Conservation (phyloP, 2,888 invertebrate genomes). For the Heliothis peltigera region DNA sequence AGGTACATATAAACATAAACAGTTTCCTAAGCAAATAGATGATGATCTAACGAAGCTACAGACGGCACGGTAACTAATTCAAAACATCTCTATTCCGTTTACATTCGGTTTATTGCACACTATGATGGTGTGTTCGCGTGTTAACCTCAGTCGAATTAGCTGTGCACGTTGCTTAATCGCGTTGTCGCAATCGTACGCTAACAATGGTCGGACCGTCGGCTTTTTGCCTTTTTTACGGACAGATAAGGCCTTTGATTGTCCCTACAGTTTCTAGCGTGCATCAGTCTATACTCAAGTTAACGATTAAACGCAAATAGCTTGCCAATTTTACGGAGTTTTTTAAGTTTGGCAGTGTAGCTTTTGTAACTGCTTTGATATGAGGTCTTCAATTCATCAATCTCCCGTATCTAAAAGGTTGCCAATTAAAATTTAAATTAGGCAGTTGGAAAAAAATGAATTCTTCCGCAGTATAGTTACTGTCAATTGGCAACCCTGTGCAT, state of each 20-base stretch:
- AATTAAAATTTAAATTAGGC: conserved; percentile 43
- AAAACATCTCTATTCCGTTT: conserved; percentile 72
- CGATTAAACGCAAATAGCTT: conserved; percentile 59
- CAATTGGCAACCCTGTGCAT: conserved; percentile 70
- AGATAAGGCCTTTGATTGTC: conserved; percentile 78
- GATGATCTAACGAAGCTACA: conserved; percentile 36
- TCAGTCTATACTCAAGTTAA: conserved; percentile 69
- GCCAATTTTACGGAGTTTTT: conserved; percentile 29
- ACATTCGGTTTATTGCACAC: conserved; percentile 67
- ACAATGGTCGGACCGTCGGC: conserved; percentile 75
- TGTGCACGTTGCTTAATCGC: conserved; percentile 76
- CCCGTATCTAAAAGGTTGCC: conserved; percentile 31
- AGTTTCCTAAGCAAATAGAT: conserved; percentile 28
- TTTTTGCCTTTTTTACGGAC: conserved; percentile 71
- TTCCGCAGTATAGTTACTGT: conserved; percentile 50
- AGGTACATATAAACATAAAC: too few relatives aligned
- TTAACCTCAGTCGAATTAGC: conserved; percentile 78
- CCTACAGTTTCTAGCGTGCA: conserved; percentile 74
- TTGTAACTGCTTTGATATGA: conserved; percentile 21
- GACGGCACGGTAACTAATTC: conserved; percentile 52
- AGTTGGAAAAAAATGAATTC: conserved; percentile 29
- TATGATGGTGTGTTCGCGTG: conserved; percentile 82
- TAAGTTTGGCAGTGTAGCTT: conserved; percentile 36
- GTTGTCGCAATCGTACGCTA: conserved; percentile 78
- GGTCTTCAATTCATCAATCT: conserved; percentile 21